Conservation (phyloP, 2,797 vertebrate species). For the Staurois parvus region DNA sequence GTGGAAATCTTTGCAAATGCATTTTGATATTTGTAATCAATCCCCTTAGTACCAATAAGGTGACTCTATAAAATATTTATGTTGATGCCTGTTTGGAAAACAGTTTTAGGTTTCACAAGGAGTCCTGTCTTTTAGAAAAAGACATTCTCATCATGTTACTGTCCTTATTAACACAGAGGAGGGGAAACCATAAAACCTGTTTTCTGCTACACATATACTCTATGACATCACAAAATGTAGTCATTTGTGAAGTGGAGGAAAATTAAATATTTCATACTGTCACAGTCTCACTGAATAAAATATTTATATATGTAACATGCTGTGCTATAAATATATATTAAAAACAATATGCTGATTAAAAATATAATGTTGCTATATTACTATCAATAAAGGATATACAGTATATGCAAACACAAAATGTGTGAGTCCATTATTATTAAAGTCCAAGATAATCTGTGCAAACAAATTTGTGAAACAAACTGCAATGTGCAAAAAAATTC, state of each 20-base stretch:
- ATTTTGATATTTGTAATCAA: conserved; percentile 24
- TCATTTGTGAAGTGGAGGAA: background rate
- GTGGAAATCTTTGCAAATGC: conserved; percentile 14
- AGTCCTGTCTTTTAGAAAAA: background rate
- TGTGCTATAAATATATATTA: too few relatives aligned
- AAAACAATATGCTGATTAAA: too few relatives aligned
- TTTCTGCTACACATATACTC: background rate
- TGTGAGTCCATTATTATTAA: too few relatives aligned
- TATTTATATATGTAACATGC: background rate
- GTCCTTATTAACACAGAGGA: background rate
- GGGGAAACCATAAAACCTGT: background rate
- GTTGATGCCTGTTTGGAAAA: conserved; percentile 12
- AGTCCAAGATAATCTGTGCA: too few relatives aligned
- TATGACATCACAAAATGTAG: background rate
- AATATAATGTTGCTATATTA: too few relatives aligned
- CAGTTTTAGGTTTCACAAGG: conserved; percentile 40
- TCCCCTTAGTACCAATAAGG: conserved; percentile 26
- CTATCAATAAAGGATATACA: too few relatives aligned
- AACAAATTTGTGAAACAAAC: too few relatives aligned
- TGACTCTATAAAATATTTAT: conserved; percentile 44
- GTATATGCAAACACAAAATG: too few relatives aligned
- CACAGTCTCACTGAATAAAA: background rate
- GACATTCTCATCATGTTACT: conserved; percentile 31
- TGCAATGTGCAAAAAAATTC: too few relatives aligned
- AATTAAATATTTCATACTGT: background rate